Conservation (phyloP, 2,113 vertebrate species). For the Etheostoma cragini region DNA sequence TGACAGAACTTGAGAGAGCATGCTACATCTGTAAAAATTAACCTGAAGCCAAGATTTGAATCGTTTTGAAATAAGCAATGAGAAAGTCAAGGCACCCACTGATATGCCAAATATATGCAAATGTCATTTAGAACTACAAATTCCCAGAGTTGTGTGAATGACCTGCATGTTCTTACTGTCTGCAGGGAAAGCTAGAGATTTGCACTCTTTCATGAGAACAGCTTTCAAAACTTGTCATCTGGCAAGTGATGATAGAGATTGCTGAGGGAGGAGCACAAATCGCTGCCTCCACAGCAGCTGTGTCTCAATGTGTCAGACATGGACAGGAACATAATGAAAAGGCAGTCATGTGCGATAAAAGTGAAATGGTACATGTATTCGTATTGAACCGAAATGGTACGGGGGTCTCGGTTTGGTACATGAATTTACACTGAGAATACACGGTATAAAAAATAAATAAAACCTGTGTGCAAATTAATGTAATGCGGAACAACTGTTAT, state of each 20-base stretch:
- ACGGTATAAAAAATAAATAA: no score
- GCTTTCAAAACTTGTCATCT: conserved; percentile 8
- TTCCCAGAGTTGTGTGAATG: background rate
- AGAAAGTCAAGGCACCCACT: background rate
- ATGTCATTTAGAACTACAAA: conserved; percentile 5
- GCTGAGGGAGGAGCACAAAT: background rate
- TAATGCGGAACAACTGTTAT: no score
- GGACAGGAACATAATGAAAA: conserved; percentile 54
- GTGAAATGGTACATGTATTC: no score
- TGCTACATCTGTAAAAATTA: conserved; percentile 34
- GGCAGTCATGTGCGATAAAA: conserved; percentile 40
- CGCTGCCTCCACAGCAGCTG: conserved; percentile 14
- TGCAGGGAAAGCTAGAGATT: background rate
- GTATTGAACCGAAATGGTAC: no score
- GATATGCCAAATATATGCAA: background rate
- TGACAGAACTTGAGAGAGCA: conserved; percentile 37
- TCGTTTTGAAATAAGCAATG: conserved; percentile 27
- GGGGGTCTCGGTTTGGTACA: no score
- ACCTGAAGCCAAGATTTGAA: conserved; percentile 14
- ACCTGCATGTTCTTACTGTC: background rate
- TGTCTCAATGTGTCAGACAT: conserved; percentile 41
- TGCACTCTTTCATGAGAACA: conserved; percentile 1
- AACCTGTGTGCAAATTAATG: no score
- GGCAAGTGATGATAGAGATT: conserved; percentile 4
- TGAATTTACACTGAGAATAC: no score